Base-by-base conservation (phyloP, 2,888 invertebrate genomes). In the Syritta pipiens region DNA sequence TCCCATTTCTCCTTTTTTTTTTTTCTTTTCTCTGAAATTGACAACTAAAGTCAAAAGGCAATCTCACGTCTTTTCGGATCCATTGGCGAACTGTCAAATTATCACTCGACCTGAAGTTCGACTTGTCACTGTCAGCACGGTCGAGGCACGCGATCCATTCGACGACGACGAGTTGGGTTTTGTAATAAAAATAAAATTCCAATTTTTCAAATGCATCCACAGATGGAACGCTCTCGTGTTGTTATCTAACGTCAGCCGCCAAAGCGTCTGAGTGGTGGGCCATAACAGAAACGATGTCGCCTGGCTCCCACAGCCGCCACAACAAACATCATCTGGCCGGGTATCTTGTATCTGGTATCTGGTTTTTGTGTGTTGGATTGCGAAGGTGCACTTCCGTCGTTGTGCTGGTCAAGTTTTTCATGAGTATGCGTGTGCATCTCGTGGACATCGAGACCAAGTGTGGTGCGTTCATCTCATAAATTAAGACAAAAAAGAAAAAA, bases 211-310 rank as follows among this genome's bases (percentile, higher is more conserved):
- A 60, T 60, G 51, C 51, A 44, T 51, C 26, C 14, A 19, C 14
- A 6, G 7, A 35, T 17, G 5, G 4, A 3, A 32, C 3, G 7
- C 10, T 10, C 14, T 3, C 17, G 37, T 37, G 71, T 65, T 5
- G 72, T 77, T 72, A 77, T 77, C 77, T 72, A 77, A 77, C 59
- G 60, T 48, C 53, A 65, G 77, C 65, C 77, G 77, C 77, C 77
- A 59, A 46, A 60, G 59, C 65, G 77, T 77, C 77, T 77, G 77
- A 77, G 72, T 60, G 53, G 69, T 71, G 71, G n/a, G 57, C 37
- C 35, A 32, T 19, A 32, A 32, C 22, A 42, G 44, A 62, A 12
- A 32, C 24, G 67, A 24, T 60, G 48, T 46, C 35, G 49, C 46
- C 12, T 30, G 22, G 62, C 53, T 62, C 32, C 30, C 35, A 46